Evolutionary conservation across 2,888 invertebrate genomes (phyloP), one percentile per base, ranked within the genome.

Genomic region (Agrenia bidenticulata): DNA sequence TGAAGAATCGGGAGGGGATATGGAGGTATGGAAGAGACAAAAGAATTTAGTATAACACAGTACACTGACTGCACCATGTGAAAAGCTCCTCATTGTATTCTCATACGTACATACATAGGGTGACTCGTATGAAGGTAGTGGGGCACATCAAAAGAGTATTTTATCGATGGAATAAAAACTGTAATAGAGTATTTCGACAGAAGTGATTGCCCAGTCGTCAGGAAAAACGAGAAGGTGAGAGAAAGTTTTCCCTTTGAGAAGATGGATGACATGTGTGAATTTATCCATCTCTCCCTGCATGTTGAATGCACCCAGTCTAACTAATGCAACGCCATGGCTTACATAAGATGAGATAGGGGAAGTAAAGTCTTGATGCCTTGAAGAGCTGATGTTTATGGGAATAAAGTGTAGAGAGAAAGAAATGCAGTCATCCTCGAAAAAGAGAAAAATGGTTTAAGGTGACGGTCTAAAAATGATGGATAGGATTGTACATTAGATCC

Each of bases 381-480:
- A n/a, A n/a, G n/a, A 11, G 32, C 45, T 45, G 45, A 5, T 45
- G 5, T 45, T 45, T 45, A 5, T 45, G 9, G 19, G 15, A 45
- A 45, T 19, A 45, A 17, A 45, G 19, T 19, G 19, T 45, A 11
- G 32, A 45, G 60, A 50, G 45, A 62, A 27, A 61, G 54, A 58
- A 62, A 57, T 27, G 58, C 59, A 62, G 54, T 27, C 54, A 49
- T 62, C 58, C 51, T 37, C 37, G 27, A n/a, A 55, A 55, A 41
- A 62, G 45, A 59, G 67, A 68, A 61, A 66, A 71, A 71, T 71
- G 71, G 63, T 62, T 64, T 54, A 60, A 63, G 68, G 69, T 64
- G 71, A 72, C 67, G 65, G 72, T 45, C 50, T 63, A 65, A 69
- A 69, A 69, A 72, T 72, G 72, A 72, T 72, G 67, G 72, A 72